Evolutionary conservation across 2,888 invertebrate species (phyloP), one percentile per base, ranked within the genome.

Genomic region (Atethmia centrago): DNA sequence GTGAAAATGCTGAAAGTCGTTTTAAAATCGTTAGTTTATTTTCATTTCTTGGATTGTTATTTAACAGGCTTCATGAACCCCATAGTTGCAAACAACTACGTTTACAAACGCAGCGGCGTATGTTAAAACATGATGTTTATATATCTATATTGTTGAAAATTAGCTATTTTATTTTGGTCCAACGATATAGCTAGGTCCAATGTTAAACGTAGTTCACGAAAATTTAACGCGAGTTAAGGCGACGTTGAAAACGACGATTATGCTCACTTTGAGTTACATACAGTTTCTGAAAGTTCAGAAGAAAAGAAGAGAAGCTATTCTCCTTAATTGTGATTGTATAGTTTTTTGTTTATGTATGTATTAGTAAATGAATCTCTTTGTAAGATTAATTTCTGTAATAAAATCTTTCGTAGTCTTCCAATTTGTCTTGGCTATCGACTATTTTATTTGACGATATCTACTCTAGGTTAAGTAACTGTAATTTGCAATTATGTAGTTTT

Each of bases 101-200:
- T 85, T 85, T 81, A 83, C 83, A 87, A 88, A 84, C 85, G 65
- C 65, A 75, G 70, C 70, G 74, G 83, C 74, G 79, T 88, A 88
- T 88, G 90, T 91, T 92, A 87, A 87, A 87, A 89, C 87, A 89
- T 89, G 88, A 89, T 86, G 90, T 91, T 94, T 91, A 92, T 92
- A 92, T 93, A 93, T 93, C 87, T 92, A 94, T 92, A 94, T 93
- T 95, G 95, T 95, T 95, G 94, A 95, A 89, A 93, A 91, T 92
- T 94, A 94, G 92, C 93, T 94, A 95, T 95, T 95, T 95, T 95
- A 95, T 95, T 94, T 95, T 94, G 95, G 95, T 93, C 95, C 92
- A 93, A 89, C 88, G 88, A 87, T 90, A 85, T 93, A 93, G 88
- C 88, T 87, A 88, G 93, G 93, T 92, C 93, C 94, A 95, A 95